A percentile compares a stretch with the other conserved stretches of the same genome.
phyloP scores from a whole-genome alignment of 2,113 vertebrate species.

The Rhinoderma darwinii region DNA sequence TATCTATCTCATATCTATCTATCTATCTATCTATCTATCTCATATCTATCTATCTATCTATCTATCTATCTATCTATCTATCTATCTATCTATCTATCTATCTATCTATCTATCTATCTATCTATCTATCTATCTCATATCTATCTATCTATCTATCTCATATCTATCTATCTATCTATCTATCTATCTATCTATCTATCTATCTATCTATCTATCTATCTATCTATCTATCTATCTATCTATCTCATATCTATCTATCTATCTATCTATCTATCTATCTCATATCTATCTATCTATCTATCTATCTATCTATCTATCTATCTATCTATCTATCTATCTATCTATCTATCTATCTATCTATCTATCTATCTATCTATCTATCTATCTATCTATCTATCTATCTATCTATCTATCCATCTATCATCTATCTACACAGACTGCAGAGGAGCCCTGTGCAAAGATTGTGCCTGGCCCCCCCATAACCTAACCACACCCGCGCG shows the following conservation, averaged over 20 bases:
- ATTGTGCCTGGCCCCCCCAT: too few species aligned
- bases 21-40: not conserved
- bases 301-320: too few species aligned
- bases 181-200: not conserved
- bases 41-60: conserved; percentile 9
- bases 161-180: not conserved
- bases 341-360: too few species aligned
- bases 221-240: not conserved
- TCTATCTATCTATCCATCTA: too few species aligned
- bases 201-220: conserved; percentile 4
- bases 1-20: not conserved
- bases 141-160: not conserved
- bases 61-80: not conserved
- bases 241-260: not conserved
- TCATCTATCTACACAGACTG: too few species aligned
- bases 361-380: conserved; percentile 6
- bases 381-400: not conserved
- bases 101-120: not conserved
- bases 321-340: too few species aligned
- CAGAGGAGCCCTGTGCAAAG: too few species aligned
- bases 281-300: not conserved
- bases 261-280: conserved; percentile 3
- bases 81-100: not conserved
- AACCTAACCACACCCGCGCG: too few species aligned
- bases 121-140: not conserved